phyloP scores from a whole-genome alignment of 2,797 vertebrate species.

The Mus spretus region DNA sequence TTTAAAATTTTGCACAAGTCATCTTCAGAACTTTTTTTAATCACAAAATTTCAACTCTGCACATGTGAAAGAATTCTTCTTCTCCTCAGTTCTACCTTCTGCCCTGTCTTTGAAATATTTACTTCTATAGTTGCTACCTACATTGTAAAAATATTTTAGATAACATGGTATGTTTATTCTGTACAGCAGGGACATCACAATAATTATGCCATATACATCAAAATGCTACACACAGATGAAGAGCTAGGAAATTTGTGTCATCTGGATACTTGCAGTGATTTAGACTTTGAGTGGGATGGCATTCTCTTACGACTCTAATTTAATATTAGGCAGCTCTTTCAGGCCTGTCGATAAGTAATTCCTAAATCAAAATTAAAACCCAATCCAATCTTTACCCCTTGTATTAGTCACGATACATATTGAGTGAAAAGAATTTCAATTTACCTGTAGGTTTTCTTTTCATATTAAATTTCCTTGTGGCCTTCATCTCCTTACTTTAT shows the following conservation, averaged over 20 bases:
- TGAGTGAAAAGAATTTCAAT: constrained; percentile 18
- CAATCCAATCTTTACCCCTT: neutral
- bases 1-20: neutral
- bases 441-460: neutral
- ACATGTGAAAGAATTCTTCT: neutral
- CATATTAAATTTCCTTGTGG: neutral
- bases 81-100: no score
- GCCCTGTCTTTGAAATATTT: neutral
- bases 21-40: neutral
- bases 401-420: neutral
- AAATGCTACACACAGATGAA: neutral
- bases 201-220: neutral
- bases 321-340: neutral
- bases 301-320: constrained; percentile 22
- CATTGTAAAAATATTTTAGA: neutral
- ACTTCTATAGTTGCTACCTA: neutral
- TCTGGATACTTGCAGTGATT: neutral
- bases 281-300: neutral
- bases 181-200: neutral
- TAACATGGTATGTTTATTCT: neutral
- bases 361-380: constrained; percentile 37
- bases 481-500: neutral
- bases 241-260: neutral
- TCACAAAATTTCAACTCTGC: neutral
- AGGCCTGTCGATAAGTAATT: neutral